These are phyloP conservation scores for Clarias laeviceps DNA, from an alignment of 2,797 vertebrate genomes.

Conservation along the genomic window DNA sequence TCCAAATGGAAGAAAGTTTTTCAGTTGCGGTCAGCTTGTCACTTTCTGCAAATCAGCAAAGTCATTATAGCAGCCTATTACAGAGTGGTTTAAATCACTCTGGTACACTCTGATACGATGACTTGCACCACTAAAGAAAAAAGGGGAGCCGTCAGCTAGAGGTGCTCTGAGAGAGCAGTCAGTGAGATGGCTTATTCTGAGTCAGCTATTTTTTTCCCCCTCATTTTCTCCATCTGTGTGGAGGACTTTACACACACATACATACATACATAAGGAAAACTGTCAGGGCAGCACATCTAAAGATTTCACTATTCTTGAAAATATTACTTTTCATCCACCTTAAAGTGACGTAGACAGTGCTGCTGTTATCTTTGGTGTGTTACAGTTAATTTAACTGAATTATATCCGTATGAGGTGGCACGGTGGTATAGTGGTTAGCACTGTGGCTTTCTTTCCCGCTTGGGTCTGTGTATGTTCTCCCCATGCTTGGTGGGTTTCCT, in stretches of 20 bases:
- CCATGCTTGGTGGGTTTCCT: too few species aligned
- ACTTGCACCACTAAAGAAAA: constrained; percentile 30
- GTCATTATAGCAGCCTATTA: constrained; percentile 44
- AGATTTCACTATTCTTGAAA: neutral
- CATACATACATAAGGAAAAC: constrained; percentile 9
- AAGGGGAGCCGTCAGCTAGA: constrained; percentile 1
- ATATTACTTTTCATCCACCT: neutral
- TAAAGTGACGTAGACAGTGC: neutral
- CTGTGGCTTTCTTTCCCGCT: too few species aligned
- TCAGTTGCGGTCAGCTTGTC: constrained; percentile 34
- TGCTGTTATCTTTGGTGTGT: neutral
- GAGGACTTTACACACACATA: constrained; percentile 32
- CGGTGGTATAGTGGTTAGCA: too few species aligned
- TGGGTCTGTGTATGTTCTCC: too few species aligned
- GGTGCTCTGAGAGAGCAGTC: constrained; percentile 47
- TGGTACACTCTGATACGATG: constrained; percentile 39
- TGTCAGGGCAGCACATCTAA: constrained; percentile 35
- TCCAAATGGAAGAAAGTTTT: constrained; percentile 48
- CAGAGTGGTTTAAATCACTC: constrained; percentile 52
- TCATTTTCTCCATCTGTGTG: constrained; percentile 5
- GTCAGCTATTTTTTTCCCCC: constrained; percentile 36
- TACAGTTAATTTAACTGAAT: neutral
- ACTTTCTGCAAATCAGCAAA: constrained; percentile 32
- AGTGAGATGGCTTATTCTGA: constrained; percentile 44
- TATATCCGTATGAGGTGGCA: neutral